Evolutionary conservation across 2,888 invertebrate genomes (phyloP).

Genomic region (Allolobophora icterica): DNA sequence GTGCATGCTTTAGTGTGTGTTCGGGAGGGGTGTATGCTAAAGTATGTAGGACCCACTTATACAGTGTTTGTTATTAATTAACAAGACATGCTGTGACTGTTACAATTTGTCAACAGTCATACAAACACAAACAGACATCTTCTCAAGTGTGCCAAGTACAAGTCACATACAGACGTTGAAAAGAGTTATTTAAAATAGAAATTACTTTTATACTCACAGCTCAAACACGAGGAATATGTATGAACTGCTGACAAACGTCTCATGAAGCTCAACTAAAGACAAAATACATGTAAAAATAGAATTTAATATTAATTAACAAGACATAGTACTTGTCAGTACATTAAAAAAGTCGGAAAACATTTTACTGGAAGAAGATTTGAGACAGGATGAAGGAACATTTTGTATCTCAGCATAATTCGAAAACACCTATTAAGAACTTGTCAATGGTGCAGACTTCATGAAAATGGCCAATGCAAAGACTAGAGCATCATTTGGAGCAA

Average conservation of each 20-base stretch:
- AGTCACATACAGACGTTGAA: not conserved
- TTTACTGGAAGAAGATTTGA: not conserved
- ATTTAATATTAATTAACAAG: not conserved
- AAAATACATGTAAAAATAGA: conserved; percentile 37
- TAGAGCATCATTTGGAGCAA: too few species aligned
- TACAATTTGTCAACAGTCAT: not conserved
- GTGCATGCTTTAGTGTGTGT: not conserved
- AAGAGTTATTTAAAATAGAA: not conserved
- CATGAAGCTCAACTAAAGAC: conserved; percentile 86
- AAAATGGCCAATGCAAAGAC: too few species aligned
- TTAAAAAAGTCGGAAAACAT: not conserved
- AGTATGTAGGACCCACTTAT: not conserved
- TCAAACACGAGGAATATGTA: conserved; percentile 88
- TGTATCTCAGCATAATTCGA: too few species aligned
- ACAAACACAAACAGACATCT: not conserved
- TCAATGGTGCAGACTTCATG: too few species aligned
- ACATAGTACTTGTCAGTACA: not conserved
- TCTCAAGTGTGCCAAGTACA: not conserved
- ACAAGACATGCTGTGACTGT: not conserved
- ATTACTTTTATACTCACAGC: conserved; percentile 66
- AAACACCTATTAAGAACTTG: too few species aligned
- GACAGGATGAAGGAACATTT: not conserved
- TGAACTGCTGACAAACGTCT: conserved; percentile 96
- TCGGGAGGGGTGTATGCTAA: not conserved
- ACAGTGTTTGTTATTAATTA: not conserved